Conservation (phyloP, 1,140 invertebrate genomes). For the Dendroctonus ponderosae region DNA sequence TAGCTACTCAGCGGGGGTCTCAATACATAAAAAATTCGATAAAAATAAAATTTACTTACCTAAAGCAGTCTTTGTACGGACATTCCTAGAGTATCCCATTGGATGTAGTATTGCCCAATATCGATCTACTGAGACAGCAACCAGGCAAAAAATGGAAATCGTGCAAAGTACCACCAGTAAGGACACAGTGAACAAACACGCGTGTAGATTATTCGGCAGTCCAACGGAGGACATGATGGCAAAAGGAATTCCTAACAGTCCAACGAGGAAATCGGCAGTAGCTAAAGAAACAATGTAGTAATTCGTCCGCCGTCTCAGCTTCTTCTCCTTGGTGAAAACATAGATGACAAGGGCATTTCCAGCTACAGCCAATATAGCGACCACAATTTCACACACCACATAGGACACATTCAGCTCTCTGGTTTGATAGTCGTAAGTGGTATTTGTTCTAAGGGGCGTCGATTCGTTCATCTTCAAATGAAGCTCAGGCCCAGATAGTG, state of each 20-base stretch:
- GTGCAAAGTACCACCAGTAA: slow-evolving; percentile 85
- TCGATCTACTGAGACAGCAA: slow-evolving; percentile 86
- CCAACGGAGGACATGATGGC: slow-evolving; percentile 77
- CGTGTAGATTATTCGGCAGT: slow-evolving; percentile 72
- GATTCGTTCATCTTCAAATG: slow-evolving; percentile 19
- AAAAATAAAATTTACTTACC: slow-evolving; percentile 58
- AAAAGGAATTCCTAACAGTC: slow-evolving; percentile 78
- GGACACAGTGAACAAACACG: slow-evolving; percentile 84
- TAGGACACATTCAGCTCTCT: slow-evolving; percentile 65
- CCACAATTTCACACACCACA: slow-evolving; percentile 72
- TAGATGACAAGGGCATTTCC: slow-evolving; percentile 84
- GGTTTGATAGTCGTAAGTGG: slow-evolving; percentile 37
- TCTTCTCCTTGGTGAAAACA: slow-evolving; percentile 75
- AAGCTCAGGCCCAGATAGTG: background rate
- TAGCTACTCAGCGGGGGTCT: no score
- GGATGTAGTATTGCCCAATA: slow-evolving; percentile 91
- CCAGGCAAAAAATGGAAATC: slow-evolving; percentile 86
- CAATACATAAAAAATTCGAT: no score
- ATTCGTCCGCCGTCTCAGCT: slow-evolving; percentile 78
- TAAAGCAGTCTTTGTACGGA: slow-evolving; percentile 78
- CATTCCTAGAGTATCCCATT: slow-evolving; percentile 84
- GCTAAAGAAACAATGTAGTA: slow-evolving; percentile 90
- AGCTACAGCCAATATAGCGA: slow-evolving; percentile 75
- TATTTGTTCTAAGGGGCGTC: background rate
- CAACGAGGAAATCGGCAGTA: slow-evolving; percentile 79